Percentiles rank a stretch among this genome's conserved stretches.
phyloP scores from a whole-genome alignment of 1,140 invertebrate species.

The Nylanderia fulva region DNA sequence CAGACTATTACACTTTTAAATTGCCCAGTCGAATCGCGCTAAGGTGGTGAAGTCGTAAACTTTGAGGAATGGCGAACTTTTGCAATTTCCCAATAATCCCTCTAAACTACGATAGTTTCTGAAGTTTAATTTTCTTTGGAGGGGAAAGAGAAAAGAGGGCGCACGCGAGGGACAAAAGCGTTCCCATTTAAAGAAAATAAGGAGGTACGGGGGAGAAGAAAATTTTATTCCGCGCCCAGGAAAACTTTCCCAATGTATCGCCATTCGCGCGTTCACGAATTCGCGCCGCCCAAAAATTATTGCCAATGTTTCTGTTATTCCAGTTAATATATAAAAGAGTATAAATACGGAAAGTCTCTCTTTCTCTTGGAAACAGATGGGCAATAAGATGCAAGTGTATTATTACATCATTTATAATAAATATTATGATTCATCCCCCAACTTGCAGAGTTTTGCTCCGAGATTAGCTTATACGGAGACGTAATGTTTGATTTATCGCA shows the following conservation, averaged over 20 bases:
- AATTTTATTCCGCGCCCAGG: slow-evolving; percentile 49
- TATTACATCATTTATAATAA: slow-evolving; percentile 17
- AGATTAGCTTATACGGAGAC: slow-evolving; percentile 26
- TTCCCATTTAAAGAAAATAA: slow-evolving; percentile 67
- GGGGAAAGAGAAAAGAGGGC: no score
- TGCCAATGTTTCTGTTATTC: slow-evolving; percentile 36
- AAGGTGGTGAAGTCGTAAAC: slow-evolving; percentile 64
- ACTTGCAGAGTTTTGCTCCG: neutral
- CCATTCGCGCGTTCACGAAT: slow-evolving; percentile 44
- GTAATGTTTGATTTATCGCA: slow-evolving; percentile 30
- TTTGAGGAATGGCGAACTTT: slow-evolving; percentile 66
- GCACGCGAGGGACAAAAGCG: slow-evolving; percentile 51
- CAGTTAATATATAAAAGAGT: neutral
- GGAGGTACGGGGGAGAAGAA: slow-evolving; percentile 16
- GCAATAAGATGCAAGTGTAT: slow-evolving; percentile 17
- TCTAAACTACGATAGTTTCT: slow-evolving; percentile 70
- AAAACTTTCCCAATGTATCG: slow-evolving; percentile 57
- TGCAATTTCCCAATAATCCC: slow-evolving; percentile 70
- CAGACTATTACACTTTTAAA: slow-evolving; percentile 66
- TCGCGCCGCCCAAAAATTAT: slow-evolving; percentile 33
- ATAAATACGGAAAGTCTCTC: neutral
- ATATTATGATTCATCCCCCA: neutral
- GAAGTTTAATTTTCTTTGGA: slow-evolving; percentile 72
- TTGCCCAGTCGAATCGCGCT: slow-evolving; percentile 51
- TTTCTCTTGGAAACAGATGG: slow-evolving; percentile 4